Percentiles rank a stretch among this genome's conserved stretches.
These are phyloP conservation scores for Adela reaumurella DNA, from an alignment of 2,888 invertebrate genomes.

Conservation along the genomic window DNA sequence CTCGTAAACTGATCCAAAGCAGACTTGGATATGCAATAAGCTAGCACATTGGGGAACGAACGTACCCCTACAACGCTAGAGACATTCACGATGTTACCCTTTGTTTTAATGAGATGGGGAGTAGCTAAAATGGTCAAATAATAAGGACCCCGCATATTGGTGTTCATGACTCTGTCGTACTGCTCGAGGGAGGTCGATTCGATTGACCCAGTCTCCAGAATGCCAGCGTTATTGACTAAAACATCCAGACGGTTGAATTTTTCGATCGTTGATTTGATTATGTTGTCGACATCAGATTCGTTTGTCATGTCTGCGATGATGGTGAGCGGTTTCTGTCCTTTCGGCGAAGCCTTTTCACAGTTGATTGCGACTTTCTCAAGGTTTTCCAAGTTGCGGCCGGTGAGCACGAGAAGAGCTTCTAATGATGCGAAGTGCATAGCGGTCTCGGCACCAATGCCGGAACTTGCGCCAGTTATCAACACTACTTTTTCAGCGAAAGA, in stretches of 20 bases:
- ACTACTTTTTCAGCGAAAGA: constrained; percentile 58
- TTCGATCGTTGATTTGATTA: constrained; percentile 64
- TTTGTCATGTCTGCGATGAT: constrained; percentile 64
- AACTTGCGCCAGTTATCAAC: constrained; percentile 67
- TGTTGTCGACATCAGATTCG: constrained; percentile 62
- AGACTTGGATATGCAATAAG: constrained; percentile 90
- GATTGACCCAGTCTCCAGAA: constrained; percentile 72
- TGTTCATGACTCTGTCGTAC: constrained; percentile 82
- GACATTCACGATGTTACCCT: constrained; percentile 88
- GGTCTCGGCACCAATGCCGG: constrained; percentile 71
- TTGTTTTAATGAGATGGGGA: constrained; percentile 73
- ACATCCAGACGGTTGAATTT: constrained; percentile 70
- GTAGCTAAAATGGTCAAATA: constrained; percentile 78
- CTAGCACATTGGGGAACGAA: constrained; percentile 83
- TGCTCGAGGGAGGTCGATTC: constrained; percentile 79
- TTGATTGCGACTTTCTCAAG: constrained; percentile 58
- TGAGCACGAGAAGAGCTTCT: constrained; percentile 61
- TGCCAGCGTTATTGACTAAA: constrained; percentile 86
- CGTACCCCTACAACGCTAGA: constrained; percentile 88
- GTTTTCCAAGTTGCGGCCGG: constrained; percentile 68
- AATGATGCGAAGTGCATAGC: constrained; percentile 65
- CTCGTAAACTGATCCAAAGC: constrained; percentile 92
- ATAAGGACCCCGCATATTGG: constrained; percentile 77
- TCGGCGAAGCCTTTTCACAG: constrained; percentile 43
- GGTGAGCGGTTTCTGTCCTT: constrained; percentile 43